Evolutionary conservation across 1,140 invertebrate species (phyloP).

Genomic region (Eueides isabella): DNA sequence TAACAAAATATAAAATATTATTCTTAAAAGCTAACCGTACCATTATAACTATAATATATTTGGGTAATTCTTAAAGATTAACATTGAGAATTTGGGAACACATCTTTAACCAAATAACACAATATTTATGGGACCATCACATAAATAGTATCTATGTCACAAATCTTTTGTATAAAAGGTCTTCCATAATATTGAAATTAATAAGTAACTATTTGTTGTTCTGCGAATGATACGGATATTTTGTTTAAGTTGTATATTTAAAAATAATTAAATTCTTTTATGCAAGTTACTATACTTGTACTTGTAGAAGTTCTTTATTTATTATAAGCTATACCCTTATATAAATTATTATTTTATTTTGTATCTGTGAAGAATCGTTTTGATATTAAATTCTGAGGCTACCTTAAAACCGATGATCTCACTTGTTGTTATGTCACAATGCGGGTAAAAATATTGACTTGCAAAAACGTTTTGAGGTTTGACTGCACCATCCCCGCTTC

Average conservation of each 20-base stretch:
- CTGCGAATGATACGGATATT: neutral
- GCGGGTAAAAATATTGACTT: slow-evolving; percentile 2
- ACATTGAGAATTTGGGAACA: neutral
- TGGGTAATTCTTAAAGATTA: neutral
- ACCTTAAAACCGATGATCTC: neutral
- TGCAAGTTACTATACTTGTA: neutral
- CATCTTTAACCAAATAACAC: neutral
- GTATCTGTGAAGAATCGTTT: neutral
- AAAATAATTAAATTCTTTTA: neutral
- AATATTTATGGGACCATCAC: slow-evolving; percentile 7
- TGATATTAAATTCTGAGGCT: neutral
- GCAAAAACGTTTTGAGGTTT: neutral
- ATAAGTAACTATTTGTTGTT: slow-evolving; percentile 6
- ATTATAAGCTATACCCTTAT: neutral
- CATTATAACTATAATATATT: neutral
- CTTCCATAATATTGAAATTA: neutral
- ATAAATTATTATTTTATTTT: neutral
- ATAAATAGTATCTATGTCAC: neutral
- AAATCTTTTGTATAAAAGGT: neutral
- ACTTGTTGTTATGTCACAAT: slow-evolving; percentile 11
- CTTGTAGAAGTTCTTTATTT: neutral
- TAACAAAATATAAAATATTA: neutral
- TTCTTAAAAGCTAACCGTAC: neutral
- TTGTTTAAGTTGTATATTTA: neutral
- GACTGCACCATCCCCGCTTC: neutral